Conservation (phyloP, 2,797 vertebrate genomes). For the Characodon lateralis region DNA sequence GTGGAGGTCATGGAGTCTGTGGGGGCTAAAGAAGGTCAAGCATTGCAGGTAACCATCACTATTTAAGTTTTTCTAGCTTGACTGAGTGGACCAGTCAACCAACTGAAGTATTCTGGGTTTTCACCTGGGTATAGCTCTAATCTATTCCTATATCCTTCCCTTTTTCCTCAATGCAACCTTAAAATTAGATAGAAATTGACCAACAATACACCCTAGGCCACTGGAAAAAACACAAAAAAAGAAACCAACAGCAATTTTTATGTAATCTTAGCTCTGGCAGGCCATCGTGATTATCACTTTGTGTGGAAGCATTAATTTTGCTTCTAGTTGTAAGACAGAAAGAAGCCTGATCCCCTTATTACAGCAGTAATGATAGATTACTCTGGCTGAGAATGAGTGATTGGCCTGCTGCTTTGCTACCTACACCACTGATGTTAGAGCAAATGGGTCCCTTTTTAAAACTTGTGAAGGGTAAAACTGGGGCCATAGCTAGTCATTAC, state of each 20-base stretch:
- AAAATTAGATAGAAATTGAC: conserved; percentile 68
- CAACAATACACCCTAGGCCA: conserved; percentile 47
- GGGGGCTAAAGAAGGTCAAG: neutral
- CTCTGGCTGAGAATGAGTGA: conserved; percentile 64
- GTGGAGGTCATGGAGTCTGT: neutral
- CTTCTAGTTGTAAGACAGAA: conserved; percentile 74
- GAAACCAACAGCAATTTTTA: conserved; percentile 54
- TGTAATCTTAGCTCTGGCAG: conserved; percentile 61
- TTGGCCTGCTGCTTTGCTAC: conserved; percentile 60
- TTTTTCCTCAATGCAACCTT: conserved; percentile 34
- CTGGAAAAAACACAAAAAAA: conserved; percentile 58
- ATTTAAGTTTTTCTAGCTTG: neutral
- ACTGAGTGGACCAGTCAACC: neutral
- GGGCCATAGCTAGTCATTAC: conserved; percentile 74
- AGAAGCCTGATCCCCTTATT: conserved; percentile 72
- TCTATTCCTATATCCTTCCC: neutral
- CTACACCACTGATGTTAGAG: conserved; percentile 72
- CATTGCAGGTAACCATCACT: neutral
- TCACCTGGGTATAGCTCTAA: neutral
- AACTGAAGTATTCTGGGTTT: neutral
- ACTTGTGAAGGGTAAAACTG: conserved; percentile 75
- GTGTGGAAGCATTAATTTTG: conserved; percentile 81
- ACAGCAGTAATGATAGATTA: conserved; percentile 77
- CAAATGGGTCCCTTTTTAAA: conserved; percentile 74
- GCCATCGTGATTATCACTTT: conserved; percentile 75